These are phyloP conservation scores for Itoplectis maculator DNA, from an alignment of 2,888 invertebrate genomes.

Conservation along the genomic window DNA sequence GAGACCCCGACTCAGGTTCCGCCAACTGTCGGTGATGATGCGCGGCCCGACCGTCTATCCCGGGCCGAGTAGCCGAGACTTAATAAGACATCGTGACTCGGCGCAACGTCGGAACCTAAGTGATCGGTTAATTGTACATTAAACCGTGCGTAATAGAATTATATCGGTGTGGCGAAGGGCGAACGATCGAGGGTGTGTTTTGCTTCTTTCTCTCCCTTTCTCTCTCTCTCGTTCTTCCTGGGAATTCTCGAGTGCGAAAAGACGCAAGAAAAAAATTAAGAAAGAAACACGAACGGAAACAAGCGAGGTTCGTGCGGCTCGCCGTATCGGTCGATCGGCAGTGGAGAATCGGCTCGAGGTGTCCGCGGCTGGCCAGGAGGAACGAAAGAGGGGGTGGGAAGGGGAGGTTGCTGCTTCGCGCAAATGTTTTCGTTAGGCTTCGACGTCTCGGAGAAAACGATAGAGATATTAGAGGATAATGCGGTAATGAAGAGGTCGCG, in stretches of 20 bases:
- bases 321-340: conserved; percentile 39
- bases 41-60: conserved; percentile 65
- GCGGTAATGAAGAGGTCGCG: conserved; percentile 44
- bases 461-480: conserved; percentile 58
- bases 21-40: conserved; percentile 51
- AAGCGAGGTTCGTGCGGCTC: conserved; percentile 55
- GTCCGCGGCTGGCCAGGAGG: neutral
- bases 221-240: no score
- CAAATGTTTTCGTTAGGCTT: conserved; percentile 7
- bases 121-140: conserved; percentile 85
- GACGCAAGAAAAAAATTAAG: no score
- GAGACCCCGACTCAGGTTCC: conserved; percentile 53
- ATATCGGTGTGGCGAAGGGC: conserved; percentile 75
- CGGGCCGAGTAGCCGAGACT: conserved; percentile 78
- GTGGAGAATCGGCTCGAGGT: conserved; percentile 44
- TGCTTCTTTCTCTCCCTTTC: conserved; percentile 47
- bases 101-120: conserved; percentile 83
- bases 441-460: conserved; percentile 23
- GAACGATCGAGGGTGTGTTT: conserved; percentile 41
- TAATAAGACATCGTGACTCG: conserved; percentile 84
- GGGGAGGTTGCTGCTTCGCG: neutral
- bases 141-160: conserved; percentile 84
- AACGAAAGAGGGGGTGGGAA: no score
- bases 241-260: conserved; percentile 18
- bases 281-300: neutral